Conservation (phyloP, 1,140 invertebrate genomes). For the Drosophila leontia region DNA sequence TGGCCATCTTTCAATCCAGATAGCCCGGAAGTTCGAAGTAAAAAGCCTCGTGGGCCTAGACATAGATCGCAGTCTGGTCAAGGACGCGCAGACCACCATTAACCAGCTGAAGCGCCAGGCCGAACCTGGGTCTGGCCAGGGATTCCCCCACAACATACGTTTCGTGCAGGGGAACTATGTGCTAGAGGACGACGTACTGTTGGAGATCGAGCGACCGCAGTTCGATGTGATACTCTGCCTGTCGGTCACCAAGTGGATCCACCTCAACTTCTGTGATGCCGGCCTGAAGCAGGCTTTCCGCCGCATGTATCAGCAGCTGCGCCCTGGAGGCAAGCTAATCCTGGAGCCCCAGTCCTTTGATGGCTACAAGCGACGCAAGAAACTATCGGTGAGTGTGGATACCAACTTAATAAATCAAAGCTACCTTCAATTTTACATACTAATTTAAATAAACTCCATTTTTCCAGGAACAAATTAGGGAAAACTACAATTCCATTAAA, state of each 20-base stretch:
- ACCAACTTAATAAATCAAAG: not conserved
- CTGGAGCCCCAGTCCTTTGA: slow-evolving; percentile 97
- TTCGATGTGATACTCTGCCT: slow-evolving; percentile 98
- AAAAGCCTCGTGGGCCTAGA: slow-evolving; percentile 96
- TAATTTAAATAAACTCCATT: not conserved
- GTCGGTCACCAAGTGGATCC: slow-evolving; percentile 99
- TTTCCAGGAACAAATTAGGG: slow-evolving; percentile 87
- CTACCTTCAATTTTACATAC: not conserved
- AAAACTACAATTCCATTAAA: slow-evolving; percentile 93
- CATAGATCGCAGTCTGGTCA: slow-evolving; percentile 95
- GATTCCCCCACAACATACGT: slow-evolving; percentile 70
- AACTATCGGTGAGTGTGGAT: slow-evolving; percentile 87
- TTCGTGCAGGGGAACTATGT: slow-evolving; percentile 94
- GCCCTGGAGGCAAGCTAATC: slow-evolving; percentile 95
- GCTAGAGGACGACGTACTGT: slow-evolving; percentile 91
- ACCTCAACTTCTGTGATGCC: slow-evolving; percentile 98
- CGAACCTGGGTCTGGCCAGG: not conserved
- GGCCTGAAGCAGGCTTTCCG: slow-evolving; percentile 97
- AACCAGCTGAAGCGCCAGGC: slow-evolving; percentile 44
- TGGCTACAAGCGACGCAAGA: slow-evolving; percentile 95
- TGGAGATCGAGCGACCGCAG: slow-evolving; percentile 93
- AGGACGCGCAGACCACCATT: slow-evolving; percentile 74
- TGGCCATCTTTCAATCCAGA: slow-evolving; percentile 94
- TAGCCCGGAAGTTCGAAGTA: slow-evolving; percentile 93
- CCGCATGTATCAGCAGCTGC: slow-evolving; percentile 94